These are phyloP conservation scores for Sebastes alutus DNA, from an alignment of 2,797 vertebrate genomes.

Conservation along the genomic window DNA sequence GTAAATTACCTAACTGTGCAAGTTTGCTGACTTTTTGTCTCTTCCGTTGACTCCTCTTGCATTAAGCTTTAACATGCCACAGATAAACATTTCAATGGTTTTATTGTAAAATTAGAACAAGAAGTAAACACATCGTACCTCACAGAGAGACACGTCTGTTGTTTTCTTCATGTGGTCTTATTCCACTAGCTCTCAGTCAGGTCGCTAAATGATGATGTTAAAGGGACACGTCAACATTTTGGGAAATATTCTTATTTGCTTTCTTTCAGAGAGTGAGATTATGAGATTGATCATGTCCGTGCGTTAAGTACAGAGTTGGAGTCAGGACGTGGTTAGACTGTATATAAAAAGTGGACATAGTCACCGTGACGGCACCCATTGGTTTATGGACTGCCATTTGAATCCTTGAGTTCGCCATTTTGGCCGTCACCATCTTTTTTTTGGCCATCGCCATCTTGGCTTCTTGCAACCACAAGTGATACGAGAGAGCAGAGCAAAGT, in stretches of 20 bases:
- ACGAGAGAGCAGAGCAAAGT: rapidly evolving
- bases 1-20: not conserved
- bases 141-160: not conserved
- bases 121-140: not conserved
- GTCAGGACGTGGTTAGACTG: not conserved
- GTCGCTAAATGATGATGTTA: not conserved
- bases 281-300: not conserved
- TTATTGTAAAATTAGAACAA: not conserved
- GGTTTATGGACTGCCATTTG: too few species aligned
- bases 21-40: not conserved
- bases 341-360: too few species aligned
- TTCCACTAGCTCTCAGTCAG: not conserved
- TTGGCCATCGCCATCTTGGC: too few species aligned
- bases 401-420: too few species aligned
- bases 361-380: rapidly evolving
- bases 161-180: not conserved
- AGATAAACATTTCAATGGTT: not conserved
- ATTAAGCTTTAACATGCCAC: not conserved
- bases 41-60: not conserved
- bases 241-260: not conserved
- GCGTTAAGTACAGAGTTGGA: not conserved
- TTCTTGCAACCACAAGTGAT: too few species aligned
- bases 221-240: not conserved
- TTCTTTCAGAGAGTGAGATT: not conserved
- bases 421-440: too few species aligned